Conservation (phyloP, 37 sponge, comb jelly and placozoan species). For the Eunapius fragilis region DNA sequence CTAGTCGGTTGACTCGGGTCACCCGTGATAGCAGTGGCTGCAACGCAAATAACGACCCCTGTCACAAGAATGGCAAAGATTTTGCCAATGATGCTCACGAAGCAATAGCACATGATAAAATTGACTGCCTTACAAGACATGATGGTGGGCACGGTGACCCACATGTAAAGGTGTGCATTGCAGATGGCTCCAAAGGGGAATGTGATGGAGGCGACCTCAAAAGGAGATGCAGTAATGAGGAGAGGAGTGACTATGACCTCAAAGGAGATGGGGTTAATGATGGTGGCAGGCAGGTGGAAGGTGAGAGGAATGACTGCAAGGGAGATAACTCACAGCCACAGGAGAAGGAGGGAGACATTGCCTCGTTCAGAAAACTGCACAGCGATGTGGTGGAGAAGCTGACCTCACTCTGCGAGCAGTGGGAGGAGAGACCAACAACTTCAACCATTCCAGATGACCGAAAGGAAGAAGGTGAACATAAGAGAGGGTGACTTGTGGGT, state of each 20-base stretch:
- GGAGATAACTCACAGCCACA: neutral
- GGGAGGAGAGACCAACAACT: conserved; percentile 38
- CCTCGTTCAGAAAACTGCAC: conserved; percentile 47
- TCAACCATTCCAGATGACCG: neutral
- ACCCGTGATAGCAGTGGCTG: neutral
- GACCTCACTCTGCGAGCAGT: conserved; percentile 21
- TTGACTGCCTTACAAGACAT: neutral
- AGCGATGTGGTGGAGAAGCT: conserved; percentile 26
- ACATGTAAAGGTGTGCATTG: no score
- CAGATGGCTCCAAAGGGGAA: no score
- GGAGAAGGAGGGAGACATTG: neutral
- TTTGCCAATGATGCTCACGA: neutral
- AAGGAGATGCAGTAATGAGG: no score
- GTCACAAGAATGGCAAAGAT: neutral
- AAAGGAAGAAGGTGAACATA: neutral
- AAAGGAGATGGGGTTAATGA: no score
- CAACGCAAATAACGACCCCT: neutral
- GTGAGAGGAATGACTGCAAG: no score
- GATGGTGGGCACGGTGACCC: no score
- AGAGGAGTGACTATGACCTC: no score
- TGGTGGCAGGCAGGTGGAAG: no score
- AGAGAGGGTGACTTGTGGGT: no score
- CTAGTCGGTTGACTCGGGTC: neutral
- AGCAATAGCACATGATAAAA: neutral
- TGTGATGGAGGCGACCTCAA: no score